Evolutionary conservation across 2,797 vertebrate species (phyloP).

Genomic region (Sebastolobus alascanus): DNA sequence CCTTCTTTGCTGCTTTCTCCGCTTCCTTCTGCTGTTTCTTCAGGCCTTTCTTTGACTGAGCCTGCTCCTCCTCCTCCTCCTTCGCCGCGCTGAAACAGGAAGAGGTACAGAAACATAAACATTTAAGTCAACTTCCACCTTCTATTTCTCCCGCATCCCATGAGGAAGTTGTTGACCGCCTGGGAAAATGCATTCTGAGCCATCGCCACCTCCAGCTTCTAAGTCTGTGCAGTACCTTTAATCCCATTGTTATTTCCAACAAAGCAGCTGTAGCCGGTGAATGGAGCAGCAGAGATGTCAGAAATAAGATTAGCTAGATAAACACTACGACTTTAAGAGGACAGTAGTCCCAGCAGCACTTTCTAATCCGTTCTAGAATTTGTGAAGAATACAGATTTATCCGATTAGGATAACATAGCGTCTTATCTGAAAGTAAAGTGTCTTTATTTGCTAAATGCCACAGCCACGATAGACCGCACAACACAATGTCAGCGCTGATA

Average conservation of each 20-base stretch:
- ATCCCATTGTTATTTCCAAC: slow-evolving; percentile 72
- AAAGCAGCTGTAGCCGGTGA: slow-evolving; percentile 58
- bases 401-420: slow-evolving; percentile 54
- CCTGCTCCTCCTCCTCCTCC: slow-evolving; percentile 88
- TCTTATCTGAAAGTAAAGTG: slow-evolving; percentile 28
- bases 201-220: slow-evolving; percentile 64
- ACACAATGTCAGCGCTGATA: slow-evolving; percentile 32
- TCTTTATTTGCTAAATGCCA: slow-evolving; percentile 42
- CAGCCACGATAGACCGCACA: neutral
- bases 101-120: slow-evolving; percentile 75
- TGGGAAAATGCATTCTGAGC: slow-evolving; percentile 87
- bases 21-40: slow-evolving; percentile 92
- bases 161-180: slow-evolving; percentile 90
- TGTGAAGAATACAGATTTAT: slow-evolving; percentile 35
- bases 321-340: slow-evolving; percentile 26
- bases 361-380: slow-evolving; percentile 26
- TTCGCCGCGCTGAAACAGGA: slow-evolving; percentile 84
- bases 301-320: slow-evolving; percentile 47
- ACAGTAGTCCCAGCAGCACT: slow-evolving; percentile 30
- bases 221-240: slow-evolving; percentile 61
- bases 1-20: slow-evolving; percentile 88
- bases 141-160: slow-evolving; percentile 86
- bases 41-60: slow-evolving; percentile 87
- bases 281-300: slow-evolving; percentile 43
- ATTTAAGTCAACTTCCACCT: slow-evolving; percentile 80